Evolutionary conservation across 30 jellyfish, hydroid and myxozoan genomes (phyloP).

Genomic region (Euphysa ruthae): DNA sequence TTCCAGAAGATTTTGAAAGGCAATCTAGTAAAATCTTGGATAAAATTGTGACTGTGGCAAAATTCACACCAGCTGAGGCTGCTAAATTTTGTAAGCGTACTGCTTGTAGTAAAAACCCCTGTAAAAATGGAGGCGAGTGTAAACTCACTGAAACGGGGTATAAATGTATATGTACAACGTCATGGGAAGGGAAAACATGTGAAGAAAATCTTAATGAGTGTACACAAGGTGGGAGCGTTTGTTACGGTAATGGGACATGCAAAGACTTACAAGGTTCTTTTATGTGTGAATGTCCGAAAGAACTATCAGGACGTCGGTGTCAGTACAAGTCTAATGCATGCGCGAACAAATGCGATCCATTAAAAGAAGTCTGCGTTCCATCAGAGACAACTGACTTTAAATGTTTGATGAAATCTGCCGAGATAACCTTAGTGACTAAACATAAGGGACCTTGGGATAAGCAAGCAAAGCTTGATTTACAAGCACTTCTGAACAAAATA

Average conservation of each 20-base stretch:
- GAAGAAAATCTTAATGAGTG: slow-evolving; percentile 61
- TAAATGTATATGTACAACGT: slow-evolving; percentile 58
- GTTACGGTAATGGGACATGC: slow-evolving; percentile 48
- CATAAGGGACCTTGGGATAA: slow-evolving; percentile 7
- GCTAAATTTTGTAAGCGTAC: slow-evolving; percentile 46
- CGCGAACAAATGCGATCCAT: slow-evolving; percentile 42
- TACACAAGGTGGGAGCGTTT: slow-evolving; percentile 3
- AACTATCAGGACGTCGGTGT: slow-evolving; percentile 64
- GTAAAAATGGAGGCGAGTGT: slow-evolving; percentile 66
- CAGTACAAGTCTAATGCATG: slow-evolving; percentile 40
- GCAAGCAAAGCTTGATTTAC: slow-evolving; percentile 17
- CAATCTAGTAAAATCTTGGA: neutral
- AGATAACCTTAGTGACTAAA: slow-evolving; percentile 15
- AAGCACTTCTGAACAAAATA: slow-evolving; percentile 36
- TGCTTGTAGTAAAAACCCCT: slow-evolving; percentile 81
- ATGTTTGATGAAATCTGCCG: slow-evolving; percentile 20
- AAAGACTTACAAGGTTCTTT: slow-evolving; percentile 55
- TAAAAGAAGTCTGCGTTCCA: slow-evolving; percentile 15
- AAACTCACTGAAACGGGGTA: slow-evolving; percentile 46
- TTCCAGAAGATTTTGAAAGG: slow-evolving; percentile 51
- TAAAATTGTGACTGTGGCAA: neutral
- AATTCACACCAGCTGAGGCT: slow-evolving; percentile 15
- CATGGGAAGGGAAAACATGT: slow-evolving; percentile 71
- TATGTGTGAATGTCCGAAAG: slow-evolving; percentile 69
- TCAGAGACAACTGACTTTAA: neutral